phyloP scores from a whole-genome alignment of 2,797 vertebrate species.

The Mormyrops attenuatus region DNA sequence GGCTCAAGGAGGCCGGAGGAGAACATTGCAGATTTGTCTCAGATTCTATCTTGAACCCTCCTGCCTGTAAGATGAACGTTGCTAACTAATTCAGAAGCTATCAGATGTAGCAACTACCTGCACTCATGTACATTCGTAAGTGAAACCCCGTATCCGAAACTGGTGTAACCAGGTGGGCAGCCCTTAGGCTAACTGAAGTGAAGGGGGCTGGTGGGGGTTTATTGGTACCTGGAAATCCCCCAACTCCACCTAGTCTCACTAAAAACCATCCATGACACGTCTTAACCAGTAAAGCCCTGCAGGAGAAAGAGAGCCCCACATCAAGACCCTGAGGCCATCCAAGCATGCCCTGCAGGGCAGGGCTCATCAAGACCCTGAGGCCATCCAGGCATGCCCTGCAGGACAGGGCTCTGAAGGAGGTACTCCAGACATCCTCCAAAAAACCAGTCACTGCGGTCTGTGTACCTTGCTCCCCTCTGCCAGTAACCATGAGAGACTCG shows the following conservation, averaged over 20 bases:
- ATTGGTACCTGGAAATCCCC: background rate
- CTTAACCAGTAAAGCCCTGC: background rate
- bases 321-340: background rate
- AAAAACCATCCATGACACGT: background rate
- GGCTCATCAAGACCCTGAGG: background rate
- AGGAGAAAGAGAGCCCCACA: background rate
- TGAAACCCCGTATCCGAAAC: background rate
- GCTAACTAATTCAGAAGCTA: background rate
- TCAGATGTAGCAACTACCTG: background rate
- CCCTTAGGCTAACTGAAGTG: background rate
- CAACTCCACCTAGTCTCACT: background rate
- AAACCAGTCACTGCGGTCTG: background rate
- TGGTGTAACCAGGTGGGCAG: background rate
- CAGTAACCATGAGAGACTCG: background rate
- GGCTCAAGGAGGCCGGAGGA: background rate
- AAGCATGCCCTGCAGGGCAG: background rate
- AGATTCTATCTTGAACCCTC: background rate
- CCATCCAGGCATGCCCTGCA: background rate
- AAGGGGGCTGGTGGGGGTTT: background rate
- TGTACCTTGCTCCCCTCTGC: background rate
- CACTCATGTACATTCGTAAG: background rate
- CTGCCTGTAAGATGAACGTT: background rate
- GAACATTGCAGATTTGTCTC: background rate
- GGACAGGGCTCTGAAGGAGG: background rate
- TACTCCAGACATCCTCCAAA: background rate